These are phyloP conservation scores for Timema cristinae DNA, from an alignment of 2,888 invertebrate species.

Conservation along the genomic window DNA sequence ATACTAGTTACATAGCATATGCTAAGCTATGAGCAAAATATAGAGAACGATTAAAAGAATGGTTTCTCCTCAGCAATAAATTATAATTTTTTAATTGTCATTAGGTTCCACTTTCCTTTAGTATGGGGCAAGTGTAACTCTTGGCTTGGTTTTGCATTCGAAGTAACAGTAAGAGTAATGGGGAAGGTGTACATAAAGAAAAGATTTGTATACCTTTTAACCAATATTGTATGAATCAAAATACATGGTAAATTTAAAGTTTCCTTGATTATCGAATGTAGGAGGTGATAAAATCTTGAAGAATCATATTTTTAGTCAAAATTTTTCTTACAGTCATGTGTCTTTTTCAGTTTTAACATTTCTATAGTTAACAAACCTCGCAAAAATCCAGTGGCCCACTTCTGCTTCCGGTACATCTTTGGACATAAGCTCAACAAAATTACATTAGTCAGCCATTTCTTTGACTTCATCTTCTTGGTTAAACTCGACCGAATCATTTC, in stretches of 20 bases:
- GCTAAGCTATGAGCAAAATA: too few species aligned
- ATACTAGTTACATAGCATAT: too few species aligned
- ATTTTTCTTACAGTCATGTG: not conserved
- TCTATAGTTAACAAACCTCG: not conserved
- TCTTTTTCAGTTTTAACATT: not conserved
- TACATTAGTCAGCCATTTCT: conserved; percentile 1
- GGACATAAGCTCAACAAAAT: not conserved
- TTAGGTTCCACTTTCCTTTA: too few species aligned
- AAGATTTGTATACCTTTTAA: not conserved
- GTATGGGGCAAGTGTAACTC: too few species aligned
- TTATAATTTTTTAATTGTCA: too few species aligned
- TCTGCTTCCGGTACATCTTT: not conserved
- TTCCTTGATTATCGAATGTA: not conserved
- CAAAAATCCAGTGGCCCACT: not conserved
- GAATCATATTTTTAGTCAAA: not conserved
- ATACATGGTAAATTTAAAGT: not conserved
- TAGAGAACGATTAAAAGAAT: too few species aligned
- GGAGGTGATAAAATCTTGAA: not conserved
- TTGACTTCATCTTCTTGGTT: not conserved
- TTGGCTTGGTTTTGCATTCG: too few species aligned
- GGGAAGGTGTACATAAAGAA: too few species aligned
- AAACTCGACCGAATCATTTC: not conserved
- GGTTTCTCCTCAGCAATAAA: too few species aligned
- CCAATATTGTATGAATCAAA: conserved; percentile 11
- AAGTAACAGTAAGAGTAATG: too few species aligned